phyloP scores from a whole-genome alignment of 2,797 vertebrate species.

The Pogonophryne albipinna region DNA sequence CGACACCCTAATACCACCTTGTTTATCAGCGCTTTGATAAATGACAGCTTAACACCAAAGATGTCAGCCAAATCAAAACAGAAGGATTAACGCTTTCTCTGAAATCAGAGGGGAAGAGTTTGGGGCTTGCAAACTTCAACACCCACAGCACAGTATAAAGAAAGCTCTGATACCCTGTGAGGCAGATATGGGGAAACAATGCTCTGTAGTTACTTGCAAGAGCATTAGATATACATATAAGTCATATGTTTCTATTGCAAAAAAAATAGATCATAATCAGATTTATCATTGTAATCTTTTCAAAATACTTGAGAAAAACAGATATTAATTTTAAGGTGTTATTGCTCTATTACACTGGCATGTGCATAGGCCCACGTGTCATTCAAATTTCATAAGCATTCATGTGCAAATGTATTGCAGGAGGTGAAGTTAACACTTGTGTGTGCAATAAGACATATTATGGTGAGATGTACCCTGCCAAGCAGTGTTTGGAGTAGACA shows the following conservation, averaged over 20 bases:
- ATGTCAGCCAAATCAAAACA: slow-evolving; percentile 47
- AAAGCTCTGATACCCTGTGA: not conserved
- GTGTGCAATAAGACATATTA: too few species aligned
- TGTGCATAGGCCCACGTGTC: too few species aligned
- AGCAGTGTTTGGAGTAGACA: too few species aligned
- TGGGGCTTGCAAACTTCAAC: slow-evolving; percentile 9
- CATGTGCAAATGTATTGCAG: too few species aligned
- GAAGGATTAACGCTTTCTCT: slow-evolving; percentile 39
- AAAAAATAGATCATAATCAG: not conserved
- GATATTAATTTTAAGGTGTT: not conserved
- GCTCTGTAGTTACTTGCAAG: not conserved
- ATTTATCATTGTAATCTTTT: not conserved
- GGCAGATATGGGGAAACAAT: not conserved
- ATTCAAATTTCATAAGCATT: too few species aligned
- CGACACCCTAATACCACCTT: slow-evolving; percentile 50
- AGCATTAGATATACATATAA: not conserved
- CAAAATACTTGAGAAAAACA: not conserved
- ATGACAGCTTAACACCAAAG: slow-evolving; percentile 50
- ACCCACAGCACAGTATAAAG: slow-evolving; percentile 7
- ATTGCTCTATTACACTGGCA: not conserved
- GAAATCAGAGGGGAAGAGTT: slow-evolving; percentile 23
- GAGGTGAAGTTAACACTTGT: too few species aligned
- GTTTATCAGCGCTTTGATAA: slow-evolving; percentile 51
- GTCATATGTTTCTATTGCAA: slow-evolving; percentile 3
- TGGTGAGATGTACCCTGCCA: too few species aligned